These are phyloP conservation scores for Yponomeuta sedellus DNA, from an alignment of 2,888 invertebrate genomes.

Conservation along the genomic window DNA sequence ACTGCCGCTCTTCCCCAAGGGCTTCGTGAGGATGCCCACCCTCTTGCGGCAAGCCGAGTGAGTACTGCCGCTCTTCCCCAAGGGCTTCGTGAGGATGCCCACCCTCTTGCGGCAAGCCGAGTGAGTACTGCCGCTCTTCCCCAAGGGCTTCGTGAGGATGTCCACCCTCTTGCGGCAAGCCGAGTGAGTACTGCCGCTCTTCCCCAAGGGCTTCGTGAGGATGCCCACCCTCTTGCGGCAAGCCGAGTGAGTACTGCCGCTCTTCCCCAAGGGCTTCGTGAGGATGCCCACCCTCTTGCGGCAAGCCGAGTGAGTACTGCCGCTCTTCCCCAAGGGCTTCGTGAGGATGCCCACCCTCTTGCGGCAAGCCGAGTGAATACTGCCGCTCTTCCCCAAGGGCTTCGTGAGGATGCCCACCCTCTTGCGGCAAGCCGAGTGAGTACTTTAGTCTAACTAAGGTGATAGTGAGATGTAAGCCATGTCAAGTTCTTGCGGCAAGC, in stretches of 20 bases:
- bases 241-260: constrained; percentile 65
- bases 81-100: constrained; percentile 73
- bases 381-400: constrained; percentile 75
- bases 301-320: constrained; percentile 68
- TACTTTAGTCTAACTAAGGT: no score
- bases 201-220: constrained; percentile 78
- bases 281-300: constrained; percentile 62
- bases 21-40: constrained; percentile 73
- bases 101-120: constrained; percentile 67
- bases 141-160: constrained; percentile 74
- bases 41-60: constrained; percentile 67
- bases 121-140: constrained; percentile 75
- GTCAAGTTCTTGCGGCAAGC: no score
- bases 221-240: constrained; percentile 64
- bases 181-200: constrained; percentile 68
- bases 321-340: constrained; percentile 77
- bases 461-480: no score
- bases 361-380: constrained; percentile 71
- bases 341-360: constrained; percentile 64
- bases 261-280: constrained; percentile 79
- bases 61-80: constrained; percentile 75
- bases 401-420: constrained; percentile 70
- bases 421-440: constrained; percentile 35
- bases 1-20: constrained; percentile 74
- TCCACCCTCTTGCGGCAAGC: constrained; percentile 68